Evolutionary conservation across 2,888 invertebrate species (phyloP), one percentile per base, ranked within the genome.

Genomic region (Epinotia ramella): DNA sequence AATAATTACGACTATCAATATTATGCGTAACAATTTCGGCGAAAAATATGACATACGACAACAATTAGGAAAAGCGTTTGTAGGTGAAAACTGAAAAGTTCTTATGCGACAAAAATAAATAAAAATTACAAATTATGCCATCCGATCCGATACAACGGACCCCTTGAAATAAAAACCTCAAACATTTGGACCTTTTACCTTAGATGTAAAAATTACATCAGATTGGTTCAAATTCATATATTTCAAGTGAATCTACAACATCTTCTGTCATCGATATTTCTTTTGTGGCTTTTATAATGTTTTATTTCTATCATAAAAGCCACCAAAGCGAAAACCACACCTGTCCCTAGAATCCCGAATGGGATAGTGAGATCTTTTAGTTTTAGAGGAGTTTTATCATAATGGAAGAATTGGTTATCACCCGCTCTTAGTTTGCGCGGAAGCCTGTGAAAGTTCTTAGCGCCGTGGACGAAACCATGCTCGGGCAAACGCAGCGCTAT

Each of bases 301-400:
- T 28, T 60, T 16, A 74, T 18, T 64, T 74, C 74, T 64, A 20
- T 16, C 16, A 74, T 40, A 24, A 74, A 69, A 11, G 18, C 57
- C 9, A 69, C 5, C 2, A 69, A 28, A 16, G 74, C 53, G 4
- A 69, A n/a, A 13, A 20, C 18, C 5, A 28, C 12, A 59, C 70
- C 75, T 60, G 20, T 49, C 0, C 60, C 20, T 1, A 75, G 60
- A 53, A 70, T 56, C n/a, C 59, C 53, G n/a, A 75, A 75, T 24
- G 75, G 65, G 20, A 75, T 40, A 2, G n/a, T n/a, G 16, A 75
- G 28, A 56, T 75, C 75, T 11, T 40, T 9, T 9, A 75, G 49
- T 18, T 40, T 70, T 59, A 75, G 16, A 60, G 65, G 49, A 12
- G 49, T 33, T 24, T 53, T n/a, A 12, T 44, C 65, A 13, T 12